phyloP scores from a whole-genome alignment of 64 coral and sea anemone species.

The Actinia equina region DNA sequence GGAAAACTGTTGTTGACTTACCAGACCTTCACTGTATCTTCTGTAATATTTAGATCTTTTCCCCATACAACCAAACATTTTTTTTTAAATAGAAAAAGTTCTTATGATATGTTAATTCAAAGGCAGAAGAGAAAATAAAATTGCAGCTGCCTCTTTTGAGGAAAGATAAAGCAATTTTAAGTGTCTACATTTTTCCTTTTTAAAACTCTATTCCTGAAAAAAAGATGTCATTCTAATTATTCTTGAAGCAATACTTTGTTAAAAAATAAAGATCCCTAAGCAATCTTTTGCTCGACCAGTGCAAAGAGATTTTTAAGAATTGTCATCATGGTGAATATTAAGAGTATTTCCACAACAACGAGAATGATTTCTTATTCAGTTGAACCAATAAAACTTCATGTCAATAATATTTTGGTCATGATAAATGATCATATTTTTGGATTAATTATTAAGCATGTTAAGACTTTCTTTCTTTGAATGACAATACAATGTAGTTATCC shows the following conservation, averaged over 20 bases:
- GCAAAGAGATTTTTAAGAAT: too few relatives aligned
- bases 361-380: background rate
- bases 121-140: background rate
- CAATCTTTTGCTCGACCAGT: too few relatives aligned
- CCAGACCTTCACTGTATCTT: conserved; percentile 1
- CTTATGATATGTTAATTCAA: too few relatives aligned
- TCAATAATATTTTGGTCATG: background rate
- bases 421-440: background rate
- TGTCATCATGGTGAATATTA: background rate
- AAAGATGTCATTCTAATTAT: too few relatives aligned
- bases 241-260: too few relatives aligned
- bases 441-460: conserved; percentile 4
- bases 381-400: conserved; percentile 1
- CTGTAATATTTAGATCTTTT: conserved; percentile 23
- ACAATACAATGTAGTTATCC: background rate
- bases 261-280: too few relatives aligned
- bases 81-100: too few relatives aligned
- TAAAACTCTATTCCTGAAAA: background rate
- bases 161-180: background rate
- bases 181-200: background rate
- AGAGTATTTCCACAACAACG: background rate
- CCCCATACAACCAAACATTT: conserved; percentile 26
- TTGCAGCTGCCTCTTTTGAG: background rate
- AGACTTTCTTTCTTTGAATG: background rate
- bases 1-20: background rate